Percentiles rank a stretch among this genome's conserved stretches.
Evolutionary conservation across 1,140 invertebrate species (phyloP).

Genomic region (Cataglyphis hispanica): DNA sequence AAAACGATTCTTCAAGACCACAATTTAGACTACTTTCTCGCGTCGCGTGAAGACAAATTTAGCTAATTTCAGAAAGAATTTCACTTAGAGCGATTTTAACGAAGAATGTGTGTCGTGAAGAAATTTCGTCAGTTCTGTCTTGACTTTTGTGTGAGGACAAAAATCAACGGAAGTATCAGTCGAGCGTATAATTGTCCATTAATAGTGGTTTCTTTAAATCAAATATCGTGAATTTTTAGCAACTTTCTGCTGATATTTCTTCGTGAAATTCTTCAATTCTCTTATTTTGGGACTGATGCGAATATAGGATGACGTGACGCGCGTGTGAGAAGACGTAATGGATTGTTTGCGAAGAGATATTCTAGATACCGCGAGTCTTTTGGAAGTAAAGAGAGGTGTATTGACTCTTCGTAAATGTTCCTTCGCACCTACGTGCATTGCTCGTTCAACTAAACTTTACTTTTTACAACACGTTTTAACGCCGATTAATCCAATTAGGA

Average conservation of each 20-base stretch:
- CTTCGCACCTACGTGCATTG: not conserved
- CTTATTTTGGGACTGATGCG: not conserved
- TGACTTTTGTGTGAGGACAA: not conserved
- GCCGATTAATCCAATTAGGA: conserved; percentile 4
- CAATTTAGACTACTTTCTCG: conserved; percentile 3
- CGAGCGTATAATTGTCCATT: not conserved
- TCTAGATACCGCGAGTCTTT: not conserved
- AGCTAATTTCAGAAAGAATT: conserved; percentile 11
- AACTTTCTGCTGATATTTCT: not conserved
- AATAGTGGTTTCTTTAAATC: not conserved
- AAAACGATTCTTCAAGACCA: conserved; percentile 16
- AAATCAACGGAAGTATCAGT: not conserved
- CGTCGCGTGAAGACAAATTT: not conserved
- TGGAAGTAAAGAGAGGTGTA: not conserved
- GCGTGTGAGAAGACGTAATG: not conserved
- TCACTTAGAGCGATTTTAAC: conserved; percentile 12
- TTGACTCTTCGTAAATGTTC: conserved; percentile 32
- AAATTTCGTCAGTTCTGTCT: conserved; percentile 10
- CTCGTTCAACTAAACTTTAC: not conserved
- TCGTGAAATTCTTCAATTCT: not conserved
- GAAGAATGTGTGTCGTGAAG: conserved; percentile 2
- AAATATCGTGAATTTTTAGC: not conserved
- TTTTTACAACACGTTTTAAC: not conserved
- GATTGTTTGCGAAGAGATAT: not conserved
- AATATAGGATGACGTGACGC: not conserved